Base-by-base conservation (phyloP, 2,113 vertebrate species). In the Lethenteron camtschaticum region DNA sequence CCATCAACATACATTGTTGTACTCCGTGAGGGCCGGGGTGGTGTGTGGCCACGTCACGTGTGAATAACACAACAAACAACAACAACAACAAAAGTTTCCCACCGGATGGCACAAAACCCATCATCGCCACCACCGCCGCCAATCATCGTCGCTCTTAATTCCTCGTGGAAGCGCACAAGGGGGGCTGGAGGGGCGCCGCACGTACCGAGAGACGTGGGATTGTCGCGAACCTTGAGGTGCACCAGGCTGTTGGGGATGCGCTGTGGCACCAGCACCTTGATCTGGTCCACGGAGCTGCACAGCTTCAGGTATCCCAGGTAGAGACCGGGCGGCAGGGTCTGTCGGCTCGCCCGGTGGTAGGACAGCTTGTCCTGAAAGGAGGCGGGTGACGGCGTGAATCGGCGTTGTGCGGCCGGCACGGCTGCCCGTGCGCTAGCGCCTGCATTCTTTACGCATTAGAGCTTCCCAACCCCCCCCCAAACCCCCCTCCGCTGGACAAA, bases 271-370 rank as follows among this genome's bases (percentile, higher is more conserved):
- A 92, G 78, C 7, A 82, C 86, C 74, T 86, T 79, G 72, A 92
- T 90, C 79, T 92, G 89, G 73, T 92, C 88, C 75, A 92, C 86
- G 0, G 89, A 87, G 1, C 86, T 91, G 72, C 84, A 88, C 57
- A 92, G 81, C 80, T 92, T 92, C 77, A 92, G 75, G 73, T 88
- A 92, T 70, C 87, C 89, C 77, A 92, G 77, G 76, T 92, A 92
- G 16, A 92, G 81, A 9, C 89, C 89, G 0, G 87, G 79, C 24
- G 83, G 70, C 69, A 91, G 76, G 55, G 80, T 77, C 73, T 85
- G 85, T 76, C 81, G 83, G 76, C 87, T 87, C 68, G 79, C 75
- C 69, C 85, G 79, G 78, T 92, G 87, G 74, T 87, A 91, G 2
- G 79, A 78, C 75, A 91, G 74, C 77, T 91, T 92, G 75, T 92